Conservation (phyloP, 2,888 invertebrate species). For the Nematopogon swammerdamellus region DNA sequence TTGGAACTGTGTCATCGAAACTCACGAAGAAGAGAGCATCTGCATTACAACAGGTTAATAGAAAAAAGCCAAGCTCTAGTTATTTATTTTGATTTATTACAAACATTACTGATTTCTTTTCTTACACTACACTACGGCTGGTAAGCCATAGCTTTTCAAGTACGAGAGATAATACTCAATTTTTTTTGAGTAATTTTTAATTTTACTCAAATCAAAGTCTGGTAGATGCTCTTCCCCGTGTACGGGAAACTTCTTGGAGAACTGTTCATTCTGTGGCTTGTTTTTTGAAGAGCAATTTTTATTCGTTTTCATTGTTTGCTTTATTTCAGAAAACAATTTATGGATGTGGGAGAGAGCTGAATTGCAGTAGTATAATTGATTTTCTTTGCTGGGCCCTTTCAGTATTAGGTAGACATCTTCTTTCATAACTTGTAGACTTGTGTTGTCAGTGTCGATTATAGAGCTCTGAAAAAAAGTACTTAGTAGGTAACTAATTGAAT, state of each 20-base stretch:
- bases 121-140: neutral
- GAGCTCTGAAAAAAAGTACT: constrained; percentile 43
- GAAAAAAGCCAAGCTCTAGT: no score
- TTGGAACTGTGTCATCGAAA: no score
- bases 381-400: constrained; percentile 53
- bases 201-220: constrained; percentile 46
- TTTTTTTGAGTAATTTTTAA: constrained; percentile 61
- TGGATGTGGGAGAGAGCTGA: constrained; percentile 68
- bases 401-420: constrained; percentile 61
- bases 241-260: constrained; percentile 57
- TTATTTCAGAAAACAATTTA: constrained; percentile 48
- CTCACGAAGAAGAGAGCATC: no score
- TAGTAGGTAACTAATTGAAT: no score
- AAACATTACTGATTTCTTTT: no score
- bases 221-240: constrained; percentile 43
- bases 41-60: no score
- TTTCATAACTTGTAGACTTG: constrained; percentile 55
- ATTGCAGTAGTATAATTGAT: constrained; percentile 55
- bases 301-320: constrained; percentile 16
- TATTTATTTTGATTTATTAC: no score
- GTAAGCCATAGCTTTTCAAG: constrained; percentile 36
- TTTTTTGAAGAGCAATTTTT: constrained; percentile 14
- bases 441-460: constrained; percentile 52
- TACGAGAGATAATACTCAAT: constrained; percentile 70
- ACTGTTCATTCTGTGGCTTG: constrained; percentile 23